These are phyloP conservation scores for Callimorpha dominula DNA, from an alignment of 2,888 invertebrate genomes.

Conservation along the genomic window DNA sequence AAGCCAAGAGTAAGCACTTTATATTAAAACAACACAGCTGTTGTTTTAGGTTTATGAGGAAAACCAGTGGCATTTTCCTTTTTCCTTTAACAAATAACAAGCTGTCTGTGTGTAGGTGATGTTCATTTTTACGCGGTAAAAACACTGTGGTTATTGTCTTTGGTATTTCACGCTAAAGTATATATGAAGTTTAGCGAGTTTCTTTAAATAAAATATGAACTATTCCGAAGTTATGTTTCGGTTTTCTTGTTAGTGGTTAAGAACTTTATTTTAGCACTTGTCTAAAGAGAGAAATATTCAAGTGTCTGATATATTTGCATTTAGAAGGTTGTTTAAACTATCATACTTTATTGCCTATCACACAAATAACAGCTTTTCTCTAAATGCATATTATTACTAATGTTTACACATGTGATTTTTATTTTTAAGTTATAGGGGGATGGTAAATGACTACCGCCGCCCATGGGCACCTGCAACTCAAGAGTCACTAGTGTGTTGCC, in stretches of 20 bases:
- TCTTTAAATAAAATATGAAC: background rate
- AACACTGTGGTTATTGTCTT: conserved; percentile 8
- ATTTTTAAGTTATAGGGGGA: too few species aligned
- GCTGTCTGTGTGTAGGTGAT: background rate
- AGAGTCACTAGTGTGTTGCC: too few species aligned
- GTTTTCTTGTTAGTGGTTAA: too few species aligned
- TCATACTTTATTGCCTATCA: too few species aligned
- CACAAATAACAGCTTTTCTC: too few species aligned
- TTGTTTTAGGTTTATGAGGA: conserved; percentile 6
- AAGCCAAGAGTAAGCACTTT: background rate
- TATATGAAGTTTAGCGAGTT: background rate
- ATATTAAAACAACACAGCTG: conserved; percentile 3
- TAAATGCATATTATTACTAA: too few species aligned
- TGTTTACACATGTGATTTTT: too few species aligned
- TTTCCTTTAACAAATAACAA: conserved; percentile 6
- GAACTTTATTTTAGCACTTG: background rate
- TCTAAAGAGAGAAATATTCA: background rate
- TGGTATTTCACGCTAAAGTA: background rate
- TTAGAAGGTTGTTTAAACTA: too few species aligned
- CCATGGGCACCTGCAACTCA: too few species aligned
- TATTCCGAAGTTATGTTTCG: too few species aligned
- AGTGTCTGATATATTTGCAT: too few species aligned
- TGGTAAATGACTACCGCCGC: too few species aligned
- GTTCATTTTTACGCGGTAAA: conserved; percentile 11
- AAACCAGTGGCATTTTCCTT: conserved; percentile 4